Percentiles rank a stretch among this genome's conserved stretches.
Evolutionary conservation across 2,888 invertebrate species (phyloP).

Genomic region (Agrotis clavis): DNA sequence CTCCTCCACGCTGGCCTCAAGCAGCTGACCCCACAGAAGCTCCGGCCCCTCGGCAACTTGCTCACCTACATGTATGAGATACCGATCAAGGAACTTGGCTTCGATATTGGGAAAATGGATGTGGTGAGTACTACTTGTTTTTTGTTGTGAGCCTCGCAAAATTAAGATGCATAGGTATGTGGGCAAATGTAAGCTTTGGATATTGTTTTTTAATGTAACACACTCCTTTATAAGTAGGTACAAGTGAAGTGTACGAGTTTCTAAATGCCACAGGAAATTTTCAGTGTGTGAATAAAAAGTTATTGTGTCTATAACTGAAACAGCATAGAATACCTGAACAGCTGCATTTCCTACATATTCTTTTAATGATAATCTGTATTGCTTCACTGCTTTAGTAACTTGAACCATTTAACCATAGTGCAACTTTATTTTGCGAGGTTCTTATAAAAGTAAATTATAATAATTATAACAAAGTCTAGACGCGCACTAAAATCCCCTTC

Average conservation of each 20-base stretch:
- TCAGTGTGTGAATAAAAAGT: background rate
- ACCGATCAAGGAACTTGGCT: constrained; percentile 95
- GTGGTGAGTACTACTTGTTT: constrained; percentile 78
- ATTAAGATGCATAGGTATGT: constrained; percentile 30
- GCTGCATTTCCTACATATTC: background rate
- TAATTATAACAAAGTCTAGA: constrained; percentile 18
- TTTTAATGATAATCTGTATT: background rate
- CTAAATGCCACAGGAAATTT: no score
- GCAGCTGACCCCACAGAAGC: constrained; percentile 96
- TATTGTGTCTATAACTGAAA: constrained; percentile 1
- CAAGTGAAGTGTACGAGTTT: no score
- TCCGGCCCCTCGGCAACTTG: constrained; percentile 93
- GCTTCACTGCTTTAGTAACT: background rate
- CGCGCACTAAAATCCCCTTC: constrained; percentile 36
- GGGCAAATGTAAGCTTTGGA: no score
- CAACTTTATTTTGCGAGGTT: constrained; percentile 60
- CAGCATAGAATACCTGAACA: background rate
- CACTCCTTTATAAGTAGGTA: no score
- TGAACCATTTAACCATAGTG: background rate
- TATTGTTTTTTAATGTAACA: no score
- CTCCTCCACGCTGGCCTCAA: constrained; percentile 96
- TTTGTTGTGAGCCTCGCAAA: constrained; percentile 52
- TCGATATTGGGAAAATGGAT: constrained; percentile 93
- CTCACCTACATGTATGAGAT: constrained; percentile 95
- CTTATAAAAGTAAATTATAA: constrained; percentile 4